Evolutionary conservation across 2,888 invertebrate species (phyloP), one percentile per base, ranked within the genome.

Genomic region (Drosophila pseudotalamancana): DNA sequence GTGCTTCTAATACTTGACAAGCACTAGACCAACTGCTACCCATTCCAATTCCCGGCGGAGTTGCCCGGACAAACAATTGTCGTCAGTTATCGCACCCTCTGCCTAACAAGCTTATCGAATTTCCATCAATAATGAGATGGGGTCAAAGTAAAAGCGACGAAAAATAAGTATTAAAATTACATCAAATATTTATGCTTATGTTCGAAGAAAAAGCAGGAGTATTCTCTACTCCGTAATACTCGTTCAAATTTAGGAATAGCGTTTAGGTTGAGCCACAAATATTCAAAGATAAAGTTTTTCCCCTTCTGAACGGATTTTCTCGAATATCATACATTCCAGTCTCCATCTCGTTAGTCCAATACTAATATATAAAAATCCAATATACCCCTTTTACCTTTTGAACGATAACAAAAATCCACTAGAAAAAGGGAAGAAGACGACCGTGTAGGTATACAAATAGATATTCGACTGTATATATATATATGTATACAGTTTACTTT

Each of bases 41-140:
- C 21, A 16, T 32, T 39, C 35, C 11, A 37, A 45, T 25, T 23
- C 19, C 1, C 8, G 14, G 6, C 25, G 37, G 31, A 57, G 48
- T 29, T 16, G 34, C 29, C 11, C 25, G 46, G 46, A 34, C 37
- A 60, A 72, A 50, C 56, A 62, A 64, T 64, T 59, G 35, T 34
- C 48, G 62, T 37, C 29, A 64, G 55, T 72, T 75, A 66, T 75
- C 75, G 27, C 34, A 23, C 4, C 23, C 14, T 32, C 31, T 29
- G 27, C 34, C 29, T 18, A 29, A 32, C 50, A 43, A 23, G 27
- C 76, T 67, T 76, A 73, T 73, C 76, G 67, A 55, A 67, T 70
- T 67, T 67, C 51, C 59, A 64, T 76, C 63, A 63, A 57, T 55
- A 53, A 29, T 27, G 48, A 35, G 32, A 12, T 21, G 21, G 43